Evolutionary conservation across 2,888 invertebrate genomes (phyloP), one percentile per base, ranked within the genome.

Genomic region (Melinaea marsaeus): DNA sequence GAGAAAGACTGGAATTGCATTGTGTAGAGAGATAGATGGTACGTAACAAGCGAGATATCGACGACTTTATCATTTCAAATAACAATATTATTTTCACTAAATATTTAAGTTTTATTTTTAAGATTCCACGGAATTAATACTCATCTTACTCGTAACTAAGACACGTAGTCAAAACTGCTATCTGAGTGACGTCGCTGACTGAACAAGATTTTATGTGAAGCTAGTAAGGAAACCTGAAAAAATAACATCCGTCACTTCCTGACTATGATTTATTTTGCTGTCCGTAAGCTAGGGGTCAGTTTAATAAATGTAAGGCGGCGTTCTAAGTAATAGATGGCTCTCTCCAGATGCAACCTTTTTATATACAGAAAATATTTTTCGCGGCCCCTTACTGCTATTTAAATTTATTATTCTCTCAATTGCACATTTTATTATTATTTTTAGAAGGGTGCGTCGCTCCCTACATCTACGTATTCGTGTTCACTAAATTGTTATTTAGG

Each of bases 241-340:
- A 80, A 32, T 6, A 42, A 32, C 51, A 51, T 22, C 84, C 81
- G 78, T 80, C 80, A 83, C 86, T 86, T 76, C 83, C 83, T 85
- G 86, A 85, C 88, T 88, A 88, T 90, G 89, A 90, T 90, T 89
- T 90, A 90, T 89, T 81, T 85, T 72, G 83, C 84, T 82, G 84
- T 78, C 79, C 83, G 80, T 81, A 81, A 84, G 84, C 85, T 81
- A 82, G 79, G 88, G 89, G 89, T 90, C 90, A 88, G 85, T 88
- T 88, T 88, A 88, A 89, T 89, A 89, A 88, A 90, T 88, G 85
- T 78, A 85, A 86, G 85, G 84, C 84, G 82, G 83, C 80, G 55
- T 51, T 51, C 79, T 76, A 74, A 75, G 77, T 84, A 85, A 85
- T 86, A 78, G 84, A 86, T 83, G 85, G 79, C 76, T 80, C 80